Evolutionary conservation across 1,140 invertebrate species (phyloP).

Genomic region (Zaprionus africanus): DNA sequence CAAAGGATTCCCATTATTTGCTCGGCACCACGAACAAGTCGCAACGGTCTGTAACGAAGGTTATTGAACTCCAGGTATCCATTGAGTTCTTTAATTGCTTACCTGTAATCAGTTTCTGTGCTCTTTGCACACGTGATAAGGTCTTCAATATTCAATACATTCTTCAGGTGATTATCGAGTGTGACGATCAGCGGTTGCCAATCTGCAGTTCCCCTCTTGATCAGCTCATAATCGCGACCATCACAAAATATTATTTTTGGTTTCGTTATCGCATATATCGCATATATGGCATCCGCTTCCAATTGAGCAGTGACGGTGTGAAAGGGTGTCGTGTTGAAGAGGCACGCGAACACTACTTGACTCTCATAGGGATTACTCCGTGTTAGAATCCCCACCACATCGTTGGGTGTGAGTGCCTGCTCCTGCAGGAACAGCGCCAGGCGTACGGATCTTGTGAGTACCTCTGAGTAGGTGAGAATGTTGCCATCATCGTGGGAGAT

Average conservation of each 20-base stretch:
- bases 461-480: slow-evolving; percentile 2
- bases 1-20: slow-evolving; percentile 77
- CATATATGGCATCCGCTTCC: slow-evolving; percentile 19
- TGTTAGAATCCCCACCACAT: slow-evolving; percentile 28
- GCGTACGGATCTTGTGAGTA: neutral
- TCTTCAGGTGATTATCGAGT: slow-evolving; percentile 2
- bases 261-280: slow-evolving; percentile 32
- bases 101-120: neutral
- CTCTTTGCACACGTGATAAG: neutral
- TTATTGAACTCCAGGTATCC: neutral
- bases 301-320: slow-evolving; percentile 22
- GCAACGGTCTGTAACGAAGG: slow-evolving; percentile 3
- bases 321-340: slow-evolving; percentile 39
- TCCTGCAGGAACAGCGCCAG: slow-evolving; percentile 14
- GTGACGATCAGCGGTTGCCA: slow-evolving; percentile 25
- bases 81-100: neutral
- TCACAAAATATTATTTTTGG: slow-evolving; percentile 41
- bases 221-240: slow-evolving; percentile 20
- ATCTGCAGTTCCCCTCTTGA: slow-evolving; percentile 1
- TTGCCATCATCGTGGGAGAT: slow-evolving; percentile 11
- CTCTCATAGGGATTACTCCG: slow-evolving; percentile 1
- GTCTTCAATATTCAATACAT: slow-evolving; percentile 15
- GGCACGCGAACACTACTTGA: slow-evolving; percentile 10
- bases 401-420: slow-evolving; percentile 1
- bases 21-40: slow-evolving; percentile 34